phyloP scores from a whole-genome alignment of 2,113 vertebrate species.

The Hippolais icterina region DNA sequence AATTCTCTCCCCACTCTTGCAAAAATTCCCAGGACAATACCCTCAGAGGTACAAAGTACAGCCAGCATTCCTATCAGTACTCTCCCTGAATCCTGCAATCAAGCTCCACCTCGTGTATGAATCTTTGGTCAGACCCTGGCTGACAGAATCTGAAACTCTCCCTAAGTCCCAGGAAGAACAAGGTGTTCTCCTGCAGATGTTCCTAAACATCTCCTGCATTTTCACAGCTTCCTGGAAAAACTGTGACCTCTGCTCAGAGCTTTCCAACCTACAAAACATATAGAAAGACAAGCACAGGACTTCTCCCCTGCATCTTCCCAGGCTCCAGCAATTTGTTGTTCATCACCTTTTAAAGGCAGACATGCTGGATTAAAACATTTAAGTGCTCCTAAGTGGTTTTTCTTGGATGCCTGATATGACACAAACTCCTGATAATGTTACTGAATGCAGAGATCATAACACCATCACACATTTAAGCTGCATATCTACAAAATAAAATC shows the following conservation, averaged over 20 bases:
- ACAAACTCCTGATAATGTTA: background rate
- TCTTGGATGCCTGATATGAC: background rate
- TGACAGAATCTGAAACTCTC: background rate
- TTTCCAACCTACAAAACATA: background rate
- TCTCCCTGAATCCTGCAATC: background rate
- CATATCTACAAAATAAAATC: background rate
- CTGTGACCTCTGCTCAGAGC: background rate
- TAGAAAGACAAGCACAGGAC: background rate
- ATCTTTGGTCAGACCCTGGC: background rate
- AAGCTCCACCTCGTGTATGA: fast-evolving
- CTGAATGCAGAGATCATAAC: background rate
- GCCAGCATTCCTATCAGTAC: background rate
- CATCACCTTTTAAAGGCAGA: background rate
- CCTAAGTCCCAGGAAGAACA: background rate
- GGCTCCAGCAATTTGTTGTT: background rate
- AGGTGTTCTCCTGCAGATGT: background rate
- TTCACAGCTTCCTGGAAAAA: background rate
- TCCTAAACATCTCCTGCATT: background rate
- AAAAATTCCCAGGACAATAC: background rate
- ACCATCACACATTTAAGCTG: background rate
- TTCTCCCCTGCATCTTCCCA: background rate
- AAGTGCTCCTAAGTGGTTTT: background rate
- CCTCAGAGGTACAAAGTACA: background rate
- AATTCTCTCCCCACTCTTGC: background rate
- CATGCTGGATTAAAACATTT: background rate